A percentile compares a stretch with the other conserved stretches of the same genome.
Evolutionary conservation across 2,113 vertebrate genomes (phyloP).

Genomic region (Erythrocercus mccallii): DNA sequence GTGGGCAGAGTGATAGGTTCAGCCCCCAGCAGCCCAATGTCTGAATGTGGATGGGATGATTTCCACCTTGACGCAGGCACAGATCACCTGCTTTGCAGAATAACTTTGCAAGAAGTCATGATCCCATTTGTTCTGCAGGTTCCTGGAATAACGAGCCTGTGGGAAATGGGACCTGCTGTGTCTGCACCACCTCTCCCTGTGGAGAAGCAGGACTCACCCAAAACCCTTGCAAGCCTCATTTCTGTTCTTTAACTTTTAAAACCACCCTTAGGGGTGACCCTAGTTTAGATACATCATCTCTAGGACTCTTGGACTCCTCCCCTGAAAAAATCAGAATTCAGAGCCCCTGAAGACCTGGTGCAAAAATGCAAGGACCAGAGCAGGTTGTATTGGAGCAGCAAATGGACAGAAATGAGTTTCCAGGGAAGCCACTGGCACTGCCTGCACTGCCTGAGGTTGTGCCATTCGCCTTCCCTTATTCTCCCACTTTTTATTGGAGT

Average conservation of each 20-base stretch:
- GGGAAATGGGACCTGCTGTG: rapidly evolving
- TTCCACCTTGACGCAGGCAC: neutral
- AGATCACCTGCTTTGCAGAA: neutral
- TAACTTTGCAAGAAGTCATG: neutral
- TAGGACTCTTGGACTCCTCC: neutral
- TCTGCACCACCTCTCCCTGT: neutral
- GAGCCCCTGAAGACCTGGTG: neutral
- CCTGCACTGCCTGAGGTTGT: neutral
- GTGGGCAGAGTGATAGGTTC: neutral
- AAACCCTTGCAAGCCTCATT: neutral
- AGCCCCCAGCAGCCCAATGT: rapidly evolving
- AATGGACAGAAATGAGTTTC: neutral
- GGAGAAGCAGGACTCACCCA: neutral
- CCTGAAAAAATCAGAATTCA: neutral
- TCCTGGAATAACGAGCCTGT: rapidly evolving
- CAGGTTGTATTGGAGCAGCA: neutral
- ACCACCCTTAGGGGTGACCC: rapidly evolving
- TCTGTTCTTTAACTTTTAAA: neutral
- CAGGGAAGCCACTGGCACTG: neutral
- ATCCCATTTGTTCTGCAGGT: neutral
- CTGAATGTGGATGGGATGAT: neutral
- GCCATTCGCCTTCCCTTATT: neutral
- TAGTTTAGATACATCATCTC: neutral
- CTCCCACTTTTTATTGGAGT: neutral
- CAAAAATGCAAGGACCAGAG: neutral